These are phyloP conservation scores for Scaptomyza caliginosa DNA, from an alignment of 2,888 invertebrate genomes.

Conservation along the genomic window DNA sequence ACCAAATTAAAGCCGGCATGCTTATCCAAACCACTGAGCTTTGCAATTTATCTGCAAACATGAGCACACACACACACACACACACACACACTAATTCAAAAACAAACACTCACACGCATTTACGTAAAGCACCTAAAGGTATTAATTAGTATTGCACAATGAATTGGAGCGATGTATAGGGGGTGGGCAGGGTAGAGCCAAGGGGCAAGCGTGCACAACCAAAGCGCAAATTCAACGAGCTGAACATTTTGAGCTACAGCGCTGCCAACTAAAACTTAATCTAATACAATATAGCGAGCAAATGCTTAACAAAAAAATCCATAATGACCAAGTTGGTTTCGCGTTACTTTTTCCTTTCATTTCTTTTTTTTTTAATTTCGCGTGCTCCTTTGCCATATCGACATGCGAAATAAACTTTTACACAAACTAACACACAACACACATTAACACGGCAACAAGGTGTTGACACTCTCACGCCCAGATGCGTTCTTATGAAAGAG, in stretches of 20 bases:
- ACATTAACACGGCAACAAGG: slow-evolving; percentile 34
- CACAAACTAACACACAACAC: background rate
- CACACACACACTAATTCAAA: slow-evolving; percentile 20
- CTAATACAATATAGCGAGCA: slow-evolving; percentile 44
- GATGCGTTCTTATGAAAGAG: slow-evolving; percentile 44
- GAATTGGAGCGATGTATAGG: no score
- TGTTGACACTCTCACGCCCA: slow-evolving; percentile 55
- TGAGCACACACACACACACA: slow-evolving; percentile 36
- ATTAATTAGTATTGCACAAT: slow-evolving; percentile 69
- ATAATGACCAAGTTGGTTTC: slow-evolving; percentile 46
- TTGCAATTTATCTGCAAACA: slow-evolving; percentile 65
- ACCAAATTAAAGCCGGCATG: slow-evolving; percentile 74
- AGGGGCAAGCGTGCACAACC: slow-evolving; percentile 3
- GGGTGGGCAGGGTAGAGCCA: background rate
- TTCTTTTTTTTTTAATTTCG: slow-evolving; percentile 21
- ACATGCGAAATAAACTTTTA: slow-evolving; percentile 2
- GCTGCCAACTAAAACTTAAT: slow-evolving; percentile 59
- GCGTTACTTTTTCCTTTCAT: slow-evolving; percentile 22
- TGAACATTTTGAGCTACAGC: slow-evolving; percentile 26
- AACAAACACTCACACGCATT: slow-evolving; percentile 11
- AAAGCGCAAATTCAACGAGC: slow-evolving; percentile 27
- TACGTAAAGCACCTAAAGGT: slow-evolving; percentile 58
- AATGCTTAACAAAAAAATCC: slow-evolving; percentile 44
- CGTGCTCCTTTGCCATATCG: slow-evolving; percentile 33
- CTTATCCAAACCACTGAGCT: slow-evolving; percentile 74